Base-by-base conservation (phyloP, 2,888 invertebrate genomes). In the Alsophila aescularia region DNA sequence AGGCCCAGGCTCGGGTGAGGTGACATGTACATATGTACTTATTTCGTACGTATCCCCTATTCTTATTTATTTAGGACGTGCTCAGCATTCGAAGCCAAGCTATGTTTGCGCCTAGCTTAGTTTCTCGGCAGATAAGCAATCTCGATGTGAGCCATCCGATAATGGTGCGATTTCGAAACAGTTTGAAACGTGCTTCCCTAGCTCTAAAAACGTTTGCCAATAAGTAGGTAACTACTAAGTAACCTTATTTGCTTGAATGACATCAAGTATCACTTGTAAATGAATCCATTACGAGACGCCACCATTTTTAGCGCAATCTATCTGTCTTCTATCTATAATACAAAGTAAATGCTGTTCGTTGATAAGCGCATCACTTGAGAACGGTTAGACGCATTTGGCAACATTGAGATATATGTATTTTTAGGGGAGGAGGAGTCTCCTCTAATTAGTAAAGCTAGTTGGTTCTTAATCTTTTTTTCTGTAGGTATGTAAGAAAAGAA, bases 41-140 rank as follows among this genome's bases (percentile, higher is more conserved):
- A 24, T 8, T 4, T 4, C 5, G 7, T 8, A 7, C 24, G 8
- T 8, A 24, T 24, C 8, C 2, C 18, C 24, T 24, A 24, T 24
- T 8, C 67, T 58, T 72, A 65, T 69, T 73, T 70, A 60, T 64
- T 64, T 60, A 64, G 64, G 66, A 55, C 57, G 58, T 60, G 54
- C 56, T 55, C 36, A 57, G 54, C 57, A 50, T 34, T 52, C 54
- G 50, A 43, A 37, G 45, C 13, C 50, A 21, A 42, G 45, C 49
- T n/a, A n/a, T 63, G 48, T 64, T 61, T 58, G 56, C 58, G 50
- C 52, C 41, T 37, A 54, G 52, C 52, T 61, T 57, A 61, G 55
- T 58, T 51, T 55, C 51, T 48, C 53, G 44, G 12, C 41, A 64
- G 63, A 64, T 64, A 64, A 64, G 61, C 58, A 44, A 61, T 61